A percentile compares a stretch with the other conserved stretches of the same genome.
These are phyloP conservation scores for Petrocephalus sullivani DNA, from an alignment of 2,797 vertebrate species.

Conservation along the genomic window DNA sequence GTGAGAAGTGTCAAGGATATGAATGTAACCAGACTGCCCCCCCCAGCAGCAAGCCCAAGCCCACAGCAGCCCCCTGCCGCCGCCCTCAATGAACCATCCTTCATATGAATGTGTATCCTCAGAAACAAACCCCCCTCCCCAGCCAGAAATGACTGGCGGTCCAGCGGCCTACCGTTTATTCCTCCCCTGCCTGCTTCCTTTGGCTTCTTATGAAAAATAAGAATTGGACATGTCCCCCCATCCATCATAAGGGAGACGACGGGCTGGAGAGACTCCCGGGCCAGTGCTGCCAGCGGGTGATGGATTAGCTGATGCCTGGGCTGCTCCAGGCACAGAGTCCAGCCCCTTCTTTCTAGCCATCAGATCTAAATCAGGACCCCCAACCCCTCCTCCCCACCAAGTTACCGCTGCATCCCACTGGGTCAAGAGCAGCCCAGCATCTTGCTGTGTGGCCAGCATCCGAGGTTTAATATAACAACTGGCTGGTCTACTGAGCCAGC, in stretches of 20 bases:
- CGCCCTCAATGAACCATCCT: not conserved
- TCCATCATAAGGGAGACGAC: slow-evolving; percentile 39
- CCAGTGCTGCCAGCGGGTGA: slow-evolving; percentile 38
- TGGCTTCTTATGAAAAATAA: slow-evolving; percentile 35
- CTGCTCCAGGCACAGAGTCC: slow-evolving; percentile 37
- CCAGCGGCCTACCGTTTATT: slow-evolving; percentile 26
- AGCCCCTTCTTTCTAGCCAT: slow-evolving; percentile 24
- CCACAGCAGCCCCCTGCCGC: too few relatives aligned
- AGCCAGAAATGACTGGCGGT: slow-evolving; percentile 23
- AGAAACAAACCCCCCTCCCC: not conserved
- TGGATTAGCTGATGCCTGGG: slow-evolving; percentile 38
- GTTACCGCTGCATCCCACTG: not conserved
- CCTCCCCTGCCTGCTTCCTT: slow-evolving; percentile 29
- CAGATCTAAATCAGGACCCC: slow-evolving; percentile 37
- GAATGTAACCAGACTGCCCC: not conserved
- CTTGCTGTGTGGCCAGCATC: not conserved
- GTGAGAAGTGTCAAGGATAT: not conserved
- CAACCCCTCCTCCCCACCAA: not conserved
- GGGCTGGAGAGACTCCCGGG: slow-evolving; percentile 31
- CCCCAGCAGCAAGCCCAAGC: not conserved
- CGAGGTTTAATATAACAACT: not conserved
- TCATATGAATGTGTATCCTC: slow-evolving; percentile 20
- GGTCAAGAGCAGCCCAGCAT: not conserved
- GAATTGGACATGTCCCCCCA: slow-evolving; percentile 41
- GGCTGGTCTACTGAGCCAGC: not conserved